These are phyloP conservation scores for Pygocentrus nattereri DNA, from an alignment of 2,797 vertebrate genomes.

Conservation along the genomic window DNA sequence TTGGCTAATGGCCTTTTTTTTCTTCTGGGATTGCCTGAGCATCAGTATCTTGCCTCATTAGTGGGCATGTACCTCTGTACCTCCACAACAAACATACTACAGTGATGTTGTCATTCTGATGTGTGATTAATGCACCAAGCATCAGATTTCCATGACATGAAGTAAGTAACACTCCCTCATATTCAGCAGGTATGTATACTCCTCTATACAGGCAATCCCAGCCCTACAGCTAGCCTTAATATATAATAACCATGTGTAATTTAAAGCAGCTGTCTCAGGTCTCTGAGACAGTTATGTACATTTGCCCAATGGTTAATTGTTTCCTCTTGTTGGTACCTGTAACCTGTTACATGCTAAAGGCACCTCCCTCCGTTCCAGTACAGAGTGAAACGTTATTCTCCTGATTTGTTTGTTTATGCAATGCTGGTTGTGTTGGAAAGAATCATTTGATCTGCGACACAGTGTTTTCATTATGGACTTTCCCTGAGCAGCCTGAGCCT, in stretches of 20 bases:
- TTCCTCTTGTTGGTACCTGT: constrained; percentile 39
- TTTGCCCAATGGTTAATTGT: constrained; percentile 39
- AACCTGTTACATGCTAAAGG: constrained; percentile 11
- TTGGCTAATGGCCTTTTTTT: neutral
- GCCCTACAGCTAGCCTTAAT: neutral
- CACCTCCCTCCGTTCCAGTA: constrained; percentile 26
- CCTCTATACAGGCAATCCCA: constrained; percentile 6
- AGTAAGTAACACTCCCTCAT: neutral
- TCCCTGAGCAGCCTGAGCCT: neutral
- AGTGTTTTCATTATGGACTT: neutral
- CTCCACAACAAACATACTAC: neutral
- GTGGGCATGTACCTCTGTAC: neutral
- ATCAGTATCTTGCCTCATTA: neutral
- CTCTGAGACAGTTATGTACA: constrained; percentile 3
- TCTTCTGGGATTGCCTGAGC: neutral
- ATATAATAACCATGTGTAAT: constrained; percentile 21
- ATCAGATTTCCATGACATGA: constrained; percentile 3
- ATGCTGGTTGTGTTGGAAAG: neutral
- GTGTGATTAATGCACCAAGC: neutral
- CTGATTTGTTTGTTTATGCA: constrained; percentile 29
- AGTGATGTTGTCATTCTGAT: neutral
- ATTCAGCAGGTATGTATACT: neutral
- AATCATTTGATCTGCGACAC: neutral
- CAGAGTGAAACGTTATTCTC: neutral
- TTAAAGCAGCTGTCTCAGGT: constrained; percentile 23